These are phyloP conservation scores for Cromileptes altivelis DNA, from an alignment of 2,113 vertebrate genomes.

Conservation along the genomic window DNA sequence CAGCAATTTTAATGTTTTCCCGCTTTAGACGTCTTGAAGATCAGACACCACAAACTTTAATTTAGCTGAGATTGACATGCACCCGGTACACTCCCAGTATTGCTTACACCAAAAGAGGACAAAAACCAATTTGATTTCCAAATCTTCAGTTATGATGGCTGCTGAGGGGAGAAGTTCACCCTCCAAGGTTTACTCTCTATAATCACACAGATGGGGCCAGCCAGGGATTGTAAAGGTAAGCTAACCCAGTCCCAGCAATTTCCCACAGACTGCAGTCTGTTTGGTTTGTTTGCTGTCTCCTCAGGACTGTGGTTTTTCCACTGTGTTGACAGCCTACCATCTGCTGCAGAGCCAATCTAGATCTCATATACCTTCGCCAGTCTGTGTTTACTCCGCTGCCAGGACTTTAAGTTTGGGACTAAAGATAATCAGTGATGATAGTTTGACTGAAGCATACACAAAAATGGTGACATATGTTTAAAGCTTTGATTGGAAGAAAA, in stretches of 20 bases:
- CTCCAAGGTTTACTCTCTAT: constrained; percentile 51
- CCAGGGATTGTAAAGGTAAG: constrained; percentile 65
- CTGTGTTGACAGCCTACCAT: constrained; percentile 77
- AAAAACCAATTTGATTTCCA: constrained; percentile 56
- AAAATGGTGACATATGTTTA: constrained; percentile 25
- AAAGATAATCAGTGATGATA: constrained; percentile 51
- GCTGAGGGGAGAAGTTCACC: constrained; percentile 38
- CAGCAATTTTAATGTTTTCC: background rate
- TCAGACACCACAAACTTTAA: constrained; percentile 15
- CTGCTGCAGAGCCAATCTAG: constrained; percentile 73
- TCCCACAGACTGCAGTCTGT: constrained; percentile 62
- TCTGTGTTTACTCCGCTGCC: constrained; percentile 63
- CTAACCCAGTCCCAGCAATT: constrained; percentile 57
- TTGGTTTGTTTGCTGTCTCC: constrained; percentile 67
- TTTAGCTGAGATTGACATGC: constrained; percentile 16
- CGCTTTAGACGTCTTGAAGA: background rate
- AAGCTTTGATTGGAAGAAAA: constrained; percentile 25
- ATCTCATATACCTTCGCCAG: constrained; percentile 61
- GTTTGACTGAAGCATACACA: constrained; percentile 31
- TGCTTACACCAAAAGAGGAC: constrained; percentile 13
- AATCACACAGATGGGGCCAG: constrained; percentile 63
- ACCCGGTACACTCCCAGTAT: constrained; percentile 7
- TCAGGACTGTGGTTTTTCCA: constrained; percentile 47
- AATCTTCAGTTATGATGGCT: constrained; percentile 50
- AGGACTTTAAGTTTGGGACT: constrained; percentile 59